Conservation (phyloP, 2,888 invertebrate genomes). For the Parapristionchus giblindavisi region DNA sequence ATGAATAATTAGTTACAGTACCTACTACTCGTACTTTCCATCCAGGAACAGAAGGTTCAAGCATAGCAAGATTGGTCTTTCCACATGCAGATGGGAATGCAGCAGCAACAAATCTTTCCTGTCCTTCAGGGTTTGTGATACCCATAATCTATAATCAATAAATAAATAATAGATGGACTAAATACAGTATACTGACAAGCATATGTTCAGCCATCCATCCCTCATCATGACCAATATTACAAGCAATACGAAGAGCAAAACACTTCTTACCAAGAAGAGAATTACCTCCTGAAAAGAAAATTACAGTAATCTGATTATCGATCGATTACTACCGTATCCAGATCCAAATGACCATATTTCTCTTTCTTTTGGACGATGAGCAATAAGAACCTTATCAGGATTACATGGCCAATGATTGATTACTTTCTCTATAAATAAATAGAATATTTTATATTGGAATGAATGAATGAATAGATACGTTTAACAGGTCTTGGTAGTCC, state of each 20-base stretch:
- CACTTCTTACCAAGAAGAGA: constrained; percentile 91
- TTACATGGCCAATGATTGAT: constrained; percentile 87
- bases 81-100: constrained; percentile 98
- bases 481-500: constrained; percentile 79
- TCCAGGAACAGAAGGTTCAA: constrained; percentile 88
- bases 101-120: constrained; percentile 78
- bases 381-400: constrained; percentile 87
- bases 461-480: constrained; percentile 7
- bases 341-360: constrained; percentile 89
- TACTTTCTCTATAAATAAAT: constrained; percentile 70
- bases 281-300: constrained; percentile 28
- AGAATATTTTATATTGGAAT: not conserved
- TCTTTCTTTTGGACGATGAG: constrained; percentile 83
- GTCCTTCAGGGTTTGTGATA: constrained; percentile 85
- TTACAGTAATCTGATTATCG: no score
- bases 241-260: constrained; percentile 91
- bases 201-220: constrained; percentile 99
- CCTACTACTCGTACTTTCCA: constrained; percentile 78
- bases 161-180: not conserved
- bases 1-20: constrained; percentile 72
- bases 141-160: constrained; percentile 83
- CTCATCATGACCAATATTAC: constrained; percentile 87
- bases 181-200: constrained; percentile 76
- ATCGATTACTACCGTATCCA: constrained; percentile 48
- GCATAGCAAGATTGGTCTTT: constrained; percentile 98